Evolutionary conservation across 2,113 vertebrate genomes (phyloP).

Genomic region (Alethe castanea): DNA sequence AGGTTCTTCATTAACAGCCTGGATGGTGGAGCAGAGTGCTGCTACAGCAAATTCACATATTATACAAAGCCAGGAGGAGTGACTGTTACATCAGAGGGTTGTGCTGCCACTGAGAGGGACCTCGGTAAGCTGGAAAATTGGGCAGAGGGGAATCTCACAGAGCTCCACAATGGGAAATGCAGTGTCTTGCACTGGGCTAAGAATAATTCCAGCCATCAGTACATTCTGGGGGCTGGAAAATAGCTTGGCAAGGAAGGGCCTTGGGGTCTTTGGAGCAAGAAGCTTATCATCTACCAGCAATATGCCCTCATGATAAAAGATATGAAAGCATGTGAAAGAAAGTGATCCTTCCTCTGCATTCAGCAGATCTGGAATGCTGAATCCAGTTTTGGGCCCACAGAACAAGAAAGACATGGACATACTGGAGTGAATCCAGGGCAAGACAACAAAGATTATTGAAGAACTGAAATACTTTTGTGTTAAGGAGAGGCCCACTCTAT

Average conservation of each 20-base stretch:
- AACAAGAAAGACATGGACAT: not conserved
- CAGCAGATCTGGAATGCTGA: not conserved
- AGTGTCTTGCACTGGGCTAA: not conserved
- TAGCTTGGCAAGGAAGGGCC: not conserved
- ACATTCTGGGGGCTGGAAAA: not conserved
- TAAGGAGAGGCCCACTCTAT: not conserved
- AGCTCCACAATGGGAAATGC: not conserved
- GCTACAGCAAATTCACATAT: not conserved
- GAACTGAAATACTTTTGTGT: not conserved
- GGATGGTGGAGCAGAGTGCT: not conserved
- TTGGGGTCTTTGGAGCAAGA: not conserved
- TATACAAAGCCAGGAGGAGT: not conserved
- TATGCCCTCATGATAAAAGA: not conserved
- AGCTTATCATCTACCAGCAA: not conserved
- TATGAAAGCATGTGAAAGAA: not conserved
- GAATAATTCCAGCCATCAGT: not conserved
- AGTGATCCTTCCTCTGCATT: not conserved
- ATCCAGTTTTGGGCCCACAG: not conserved
- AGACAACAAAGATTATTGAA: not conserved
- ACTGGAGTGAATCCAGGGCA: not conserved
- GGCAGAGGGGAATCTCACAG: not conserved
- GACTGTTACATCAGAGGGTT: not conserved
- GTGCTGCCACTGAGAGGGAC: not conserved
- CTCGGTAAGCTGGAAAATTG: not conserved
- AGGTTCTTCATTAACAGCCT: not conserved